Evolutionary conservation across 64 coral and sea anemone genomes (phyloP).

Genomic region (Pachyseris speciosa): DNA sequence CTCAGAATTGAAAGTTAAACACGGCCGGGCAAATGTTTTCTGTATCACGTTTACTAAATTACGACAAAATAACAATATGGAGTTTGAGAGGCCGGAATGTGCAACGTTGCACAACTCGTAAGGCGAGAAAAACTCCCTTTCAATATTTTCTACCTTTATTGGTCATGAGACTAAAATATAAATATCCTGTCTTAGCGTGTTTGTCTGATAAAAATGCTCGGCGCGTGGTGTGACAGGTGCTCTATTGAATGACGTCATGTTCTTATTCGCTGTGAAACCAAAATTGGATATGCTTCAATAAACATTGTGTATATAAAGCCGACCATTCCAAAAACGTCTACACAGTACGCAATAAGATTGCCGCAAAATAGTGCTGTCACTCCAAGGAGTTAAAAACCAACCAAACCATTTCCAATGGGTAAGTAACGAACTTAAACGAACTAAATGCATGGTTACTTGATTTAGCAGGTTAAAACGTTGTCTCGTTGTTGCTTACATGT

Average conservation of each 20-base stretch:
- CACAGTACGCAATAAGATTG: neutral
- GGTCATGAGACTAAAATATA: neutral
- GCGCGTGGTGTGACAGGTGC: too few species aligned
- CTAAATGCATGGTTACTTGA: neutral
- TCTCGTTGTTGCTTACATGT: too few species aligned
- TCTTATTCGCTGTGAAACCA: neutral
- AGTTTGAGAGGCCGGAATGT: neutral
- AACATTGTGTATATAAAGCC: neutral
- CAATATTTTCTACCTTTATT: neutral
- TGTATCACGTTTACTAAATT: neutral
- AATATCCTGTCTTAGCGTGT: neutral
- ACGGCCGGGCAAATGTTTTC: neutral
- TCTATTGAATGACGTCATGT: too few species aligned
- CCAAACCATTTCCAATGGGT: neutral
- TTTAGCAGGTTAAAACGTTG: neutral
- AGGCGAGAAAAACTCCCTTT: neutral
- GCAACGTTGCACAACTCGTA: neutral
- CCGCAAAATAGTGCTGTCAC: neutral
- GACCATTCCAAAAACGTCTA: too few species aligned
- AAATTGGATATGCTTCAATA: neutral
- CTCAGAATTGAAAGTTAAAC: neutral
- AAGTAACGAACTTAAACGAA: neutral
- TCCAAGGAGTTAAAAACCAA: neutral
- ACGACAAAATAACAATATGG: neutral
- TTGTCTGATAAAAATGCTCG: too few species aligned